These are phyloP conservation scores for Latrodectus geometricus DNA, from an alignment of 1,140 invertebrate species.

Conservation along the genomic window DNA sequence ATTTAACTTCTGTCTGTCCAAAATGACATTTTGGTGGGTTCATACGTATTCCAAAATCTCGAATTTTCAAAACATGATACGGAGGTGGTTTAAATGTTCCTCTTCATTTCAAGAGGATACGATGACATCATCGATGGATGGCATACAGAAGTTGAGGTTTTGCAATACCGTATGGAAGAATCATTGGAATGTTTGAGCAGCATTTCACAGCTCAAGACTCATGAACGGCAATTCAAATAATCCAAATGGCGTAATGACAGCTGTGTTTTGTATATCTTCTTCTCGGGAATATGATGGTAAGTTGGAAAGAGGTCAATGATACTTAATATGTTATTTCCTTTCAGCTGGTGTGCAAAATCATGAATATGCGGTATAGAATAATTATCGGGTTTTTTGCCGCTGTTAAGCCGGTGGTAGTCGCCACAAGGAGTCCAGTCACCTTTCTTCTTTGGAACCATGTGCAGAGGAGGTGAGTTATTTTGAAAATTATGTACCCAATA, in stretches of 20 bases:
- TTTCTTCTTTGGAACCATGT: constrained; percentile 63
- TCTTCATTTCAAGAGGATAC: background rate
- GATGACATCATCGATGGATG: background rate
- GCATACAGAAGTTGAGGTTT: constrained; percentile 1
- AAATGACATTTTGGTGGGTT: constrained; percentile 1
- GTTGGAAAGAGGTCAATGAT: background rate
- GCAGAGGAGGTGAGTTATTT: no score
- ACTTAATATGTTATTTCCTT: background rate
- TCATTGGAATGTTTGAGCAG: background rate
- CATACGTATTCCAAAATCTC: background rate
- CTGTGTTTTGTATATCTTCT: constrained; percentile 40
- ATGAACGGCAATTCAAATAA: constrained; percentile 11
- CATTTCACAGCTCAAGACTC: background rate
- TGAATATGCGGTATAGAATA: constrained; percentile 57
- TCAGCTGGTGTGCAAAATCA: constrained; percentile 25
- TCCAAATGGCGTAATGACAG: constrained; percentile 50
- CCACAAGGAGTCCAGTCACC: constrained; percentile 39
- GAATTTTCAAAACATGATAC: background rate
- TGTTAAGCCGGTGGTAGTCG: constrained; percentile 47
- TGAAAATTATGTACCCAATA: no score
- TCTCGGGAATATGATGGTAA: background rate
- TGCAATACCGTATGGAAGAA: background rate
- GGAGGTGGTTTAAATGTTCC: background rate
- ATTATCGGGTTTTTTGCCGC: constrained; percentile 32
- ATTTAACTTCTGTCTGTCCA: background rate